phyloP scores from a whole-genome alignment of 2,888 invertebrate species.

The Branchipolynoe longqiensis region DNA sequence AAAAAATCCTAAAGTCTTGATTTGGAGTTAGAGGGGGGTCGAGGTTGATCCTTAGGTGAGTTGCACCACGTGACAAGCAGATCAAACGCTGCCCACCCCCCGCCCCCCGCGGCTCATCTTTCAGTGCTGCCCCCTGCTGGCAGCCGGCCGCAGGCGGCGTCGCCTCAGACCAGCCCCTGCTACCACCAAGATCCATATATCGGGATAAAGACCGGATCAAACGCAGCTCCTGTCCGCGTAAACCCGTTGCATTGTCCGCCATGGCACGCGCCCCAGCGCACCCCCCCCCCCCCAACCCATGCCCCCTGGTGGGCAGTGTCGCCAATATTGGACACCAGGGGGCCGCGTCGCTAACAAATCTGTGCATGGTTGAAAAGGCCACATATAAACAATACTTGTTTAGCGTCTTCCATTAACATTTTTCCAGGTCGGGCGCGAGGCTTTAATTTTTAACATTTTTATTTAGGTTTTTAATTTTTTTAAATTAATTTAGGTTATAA shows the following conservation, averaged over 20 bases:
- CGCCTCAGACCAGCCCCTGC: background rate
- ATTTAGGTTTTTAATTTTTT: too few species aligned
- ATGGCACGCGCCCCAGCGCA: slow-evolving; percentile 7
- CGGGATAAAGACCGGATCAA: slow-evolving; percentile 30
- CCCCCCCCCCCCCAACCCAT: background rate
- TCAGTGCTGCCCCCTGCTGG: slow-evolving; percentile 10
- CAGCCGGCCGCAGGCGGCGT: background rate
- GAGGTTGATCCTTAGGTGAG: background rate
- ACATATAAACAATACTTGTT: too few species aligned
- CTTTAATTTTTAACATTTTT: too few species aligned
- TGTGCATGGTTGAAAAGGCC: too few species aligned
- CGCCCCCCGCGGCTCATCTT: background rate
- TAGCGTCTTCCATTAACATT: too few species aligned
- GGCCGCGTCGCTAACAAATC: too few species aligned
- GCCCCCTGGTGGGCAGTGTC: background rate
- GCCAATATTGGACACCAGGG: too few species aligned
- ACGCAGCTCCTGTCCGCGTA: background rate
- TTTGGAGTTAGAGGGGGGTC: background rate
- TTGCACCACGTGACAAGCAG: background rate
- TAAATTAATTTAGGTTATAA: too few species aligned
- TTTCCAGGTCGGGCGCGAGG: too few species aligned
- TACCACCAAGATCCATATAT: slow-evolving; percentile 47
- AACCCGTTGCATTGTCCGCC: slow-evolving; percentile 44
- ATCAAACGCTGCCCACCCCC: slow-evolving; percentile 15
- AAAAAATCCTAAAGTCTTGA: too few species aligned